phyloP scores from a whole-genome alignment of 2,797 vertebrate species.

The Melanotaenia maccullochi region DNA sequence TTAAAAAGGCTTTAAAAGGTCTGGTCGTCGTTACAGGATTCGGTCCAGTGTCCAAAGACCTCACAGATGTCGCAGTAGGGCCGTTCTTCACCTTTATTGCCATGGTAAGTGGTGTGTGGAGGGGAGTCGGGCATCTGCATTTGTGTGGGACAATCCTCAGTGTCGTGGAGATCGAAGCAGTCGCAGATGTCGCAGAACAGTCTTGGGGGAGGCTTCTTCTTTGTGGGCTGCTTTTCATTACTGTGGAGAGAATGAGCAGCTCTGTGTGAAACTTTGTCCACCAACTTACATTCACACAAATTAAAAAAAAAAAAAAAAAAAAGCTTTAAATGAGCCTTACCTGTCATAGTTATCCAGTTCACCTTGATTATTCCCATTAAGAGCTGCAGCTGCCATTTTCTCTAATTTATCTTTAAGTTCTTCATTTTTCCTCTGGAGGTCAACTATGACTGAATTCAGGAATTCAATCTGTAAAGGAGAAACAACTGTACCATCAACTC shows the following conservation, averaged over 20 bases:
- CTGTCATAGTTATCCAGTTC: conserved; percentile 88
- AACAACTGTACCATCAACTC: conserved; percentile 15
- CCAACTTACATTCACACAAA: neutral
- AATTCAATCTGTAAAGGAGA: conserved; percentile 88
- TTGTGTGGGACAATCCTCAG: conserved; percentile 97
- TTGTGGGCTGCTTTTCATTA: conserved; percentile 78
- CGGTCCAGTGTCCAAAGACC: conserved; percentile 95
- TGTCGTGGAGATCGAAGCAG: conserved; percentile 97
- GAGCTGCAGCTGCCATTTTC: conserved; percentile 92
- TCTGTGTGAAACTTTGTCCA: neutral
- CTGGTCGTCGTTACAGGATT: conserved; percentile 94
- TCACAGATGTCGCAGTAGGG: conserved; percentile 97
- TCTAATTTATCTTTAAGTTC: conserved; percentile 92
- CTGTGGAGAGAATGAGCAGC: conserved; percentile 30
- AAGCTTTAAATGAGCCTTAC: conserved; percentile 67
- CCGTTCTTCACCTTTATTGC: conserved; percentile 89
- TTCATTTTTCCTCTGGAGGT: conserved; percentile 92
- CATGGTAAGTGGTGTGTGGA: conserved; percentile 92
- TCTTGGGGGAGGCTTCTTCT: conserved; percentile 91
- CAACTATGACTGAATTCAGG: conserved; percentile 96
- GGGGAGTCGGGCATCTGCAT: conserved; percentile 90
- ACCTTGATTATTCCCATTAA: conserved; percentile 90
- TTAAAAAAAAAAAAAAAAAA: neutral
- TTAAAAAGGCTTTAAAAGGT: conserved; percentile 86
- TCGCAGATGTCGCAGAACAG: conserved; percentile 99